Evolutionary conservation across 2,797 vertebrate genomes (phyloP).

Genomic region (Molossus alvarezi): DNA sequence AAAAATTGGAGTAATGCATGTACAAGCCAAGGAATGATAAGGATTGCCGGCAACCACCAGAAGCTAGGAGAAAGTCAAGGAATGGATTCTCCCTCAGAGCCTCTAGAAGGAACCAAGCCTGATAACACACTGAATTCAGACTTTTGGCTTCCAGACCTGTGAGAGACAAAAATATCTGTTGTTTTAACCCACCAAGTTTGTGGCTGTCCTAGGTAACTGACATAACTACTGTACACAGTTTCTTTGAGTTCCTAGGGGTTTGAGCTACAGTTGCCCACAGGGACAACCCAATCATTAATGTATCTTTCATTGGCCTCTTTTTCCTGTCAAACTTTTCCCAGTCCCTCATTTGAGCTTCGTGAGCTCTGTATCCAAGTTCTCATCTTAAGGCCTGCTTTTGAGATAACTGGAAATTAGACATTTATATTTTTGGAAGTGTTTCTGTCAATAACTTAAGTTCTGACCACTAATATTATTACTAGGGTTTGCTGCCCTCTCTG

Average conservation of each 20-base stretch:
- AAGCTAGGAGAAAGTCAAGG: not conserved
- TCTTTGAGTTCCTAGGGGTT: not conserved
- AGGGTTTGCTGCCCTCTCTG: not conserved
- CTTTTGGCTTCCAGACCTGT: not conserved
- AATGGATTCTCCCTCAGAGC: not conserved
- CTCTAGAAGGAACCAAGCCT: conserved; percentile 2
- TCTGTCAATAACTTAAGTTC: conserved; percentile 30
- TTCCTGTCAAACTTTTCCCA: not conserved
- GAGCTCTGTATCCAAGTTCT: not conserved
- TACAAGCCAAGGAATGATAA: not conserved
- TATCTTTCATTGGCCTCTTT: not conserved
- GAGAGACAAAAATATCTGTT: not conserved
- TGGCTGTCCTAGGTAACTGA: not conserved
- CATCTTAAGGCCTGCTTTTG: conserved; percentile 28
- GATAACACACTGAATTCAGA: conserved; percentile 1
- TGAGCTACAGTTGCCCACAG: not conserved
- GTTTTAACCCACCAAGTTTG: not conserved
- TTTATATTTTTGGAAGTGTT: not conserved
- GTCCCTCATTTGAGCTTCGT: not conserved
- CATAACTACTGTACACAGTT: not conserved
- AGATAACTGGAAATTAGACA: conserved; percentile 1
- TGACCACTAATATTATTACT: not conserved
- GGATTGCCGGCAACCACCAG: not conserved
- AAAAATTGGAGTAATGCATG: not conserved
- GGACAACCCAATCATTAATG: not conserved